Evolutionary conservation across 2,888 invertebrate species (phyloP).

Genomic region (Onchidella celtica): DNA sequence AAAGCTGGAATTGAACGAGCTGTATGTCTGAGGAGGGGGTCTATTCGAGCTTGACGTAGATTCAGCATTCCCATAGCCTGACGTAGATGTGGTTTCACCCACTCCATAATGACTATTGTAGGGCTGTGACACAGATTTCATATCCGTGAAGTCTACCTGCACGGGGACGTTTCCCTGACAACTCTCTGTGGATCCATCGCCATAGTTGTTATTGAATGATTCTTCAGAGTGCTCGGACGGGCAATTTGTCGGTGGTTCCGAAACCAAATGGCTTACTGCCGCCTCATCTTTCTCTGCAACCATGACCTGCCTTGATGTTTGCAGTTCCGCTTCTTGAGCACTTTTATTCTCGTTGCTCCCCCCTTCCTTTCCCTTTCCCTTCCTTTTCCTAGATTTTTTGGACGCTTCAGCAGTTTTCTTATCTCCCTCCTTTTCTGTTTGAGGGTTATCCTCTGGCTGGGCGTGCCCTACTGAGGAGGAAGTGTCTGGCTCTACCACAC

Average conservation of each 20-base stretch:
- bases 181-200: neutral
- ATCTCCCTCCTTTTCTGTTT: neutral
- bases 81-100: neutral
- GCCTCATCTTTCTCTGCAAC: neutral
- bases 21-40: neutral
- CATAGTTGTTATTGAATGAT: conserved; percentile 27
- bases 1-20: neutral
- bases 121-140: neutral
- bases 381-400: neutral
- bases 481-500: neutral
- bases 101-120: neutral
- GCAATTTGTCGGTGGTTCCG: neutral
- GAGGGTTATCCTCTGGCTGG: neutral
- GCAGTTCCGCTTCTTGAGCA: too few species aligned
- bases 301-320: too few species aligned
- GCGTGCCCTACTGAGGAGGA: neutral
- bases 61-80: neutral
- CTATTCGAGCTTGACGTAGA: neutral
- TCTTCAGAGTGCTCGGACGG: neutral
- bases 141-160: neutral
- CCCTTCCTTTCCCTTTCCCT: neutral
- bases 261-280: neutral
- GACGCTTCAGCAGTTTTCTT: neutral
- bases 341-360: neutral
- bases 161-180: conserved; percentile 5